phyloP scores from a whole-genome alignment of 2,113 vertebrate genomes.

The Sula dactylatra region DNA sequence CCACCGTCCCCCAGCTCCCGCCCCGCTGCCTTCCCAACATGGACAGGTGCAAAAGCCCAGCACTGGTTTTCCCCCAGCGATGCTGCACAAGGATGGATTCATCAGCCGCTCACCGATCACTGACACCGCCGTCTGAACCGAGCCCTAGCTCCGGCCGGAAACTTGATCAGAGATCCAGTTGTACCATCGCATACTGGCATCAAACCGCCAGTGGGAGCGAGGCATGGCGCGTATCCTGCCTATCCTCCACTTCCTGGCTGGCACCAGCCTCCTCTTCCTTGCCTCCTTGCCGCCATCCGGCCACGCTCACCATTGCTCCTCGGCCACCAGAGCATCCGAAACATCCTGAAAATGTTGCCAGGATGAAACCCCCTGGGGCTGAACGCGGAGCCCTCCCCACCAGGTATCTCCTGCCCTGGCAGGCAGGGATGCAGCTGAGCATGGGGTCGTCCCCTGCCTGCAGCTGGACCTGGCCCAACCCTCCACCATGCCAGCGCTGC shows the following conservation, averaged over 20 bases:
- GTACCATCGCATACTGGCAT: fast-evolving
- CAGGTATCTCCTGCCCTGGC: neutral
- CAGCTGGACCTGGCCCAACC: neutral
- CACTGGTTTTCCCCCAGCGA: neutral
- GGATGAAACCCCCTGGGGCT: constrained; percentile 22
- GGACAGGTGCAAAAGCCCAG: neutral
- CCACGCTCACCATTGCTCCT: neutral
- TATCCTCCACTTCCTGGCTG: fast-evolving
- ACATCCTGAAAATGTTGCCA: constrained; percentile 51
- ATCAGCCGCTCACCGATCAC: fast-evolving
- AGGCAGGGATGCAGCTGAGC: neutral
- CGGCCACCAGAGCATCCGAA: neutral
- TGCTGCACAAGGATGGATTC: neutral
- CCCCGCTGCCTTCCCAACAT: neutral
- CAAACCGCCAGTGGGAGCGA: fast-evolving
- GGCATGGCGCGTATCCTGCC: fast-evolving
- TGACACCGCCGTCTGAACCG: fast-evolving
- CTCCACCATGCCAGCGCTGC: neutral
- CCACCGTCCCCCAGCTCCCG: neutral
- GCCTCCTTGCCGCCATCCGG: fast-evolving
- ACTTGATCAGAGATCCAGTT: neutral
- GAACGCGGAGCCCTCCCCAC: neutral
- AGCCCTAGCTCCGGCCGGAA: neutral
- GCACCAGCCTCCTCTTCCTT: neutral
- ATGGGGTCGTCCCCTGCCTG: neutral